phyloP scores from a whole-genome alignment of 2,888 invertebrate genomes.

The Barypeithes pellucidus region DNA sequence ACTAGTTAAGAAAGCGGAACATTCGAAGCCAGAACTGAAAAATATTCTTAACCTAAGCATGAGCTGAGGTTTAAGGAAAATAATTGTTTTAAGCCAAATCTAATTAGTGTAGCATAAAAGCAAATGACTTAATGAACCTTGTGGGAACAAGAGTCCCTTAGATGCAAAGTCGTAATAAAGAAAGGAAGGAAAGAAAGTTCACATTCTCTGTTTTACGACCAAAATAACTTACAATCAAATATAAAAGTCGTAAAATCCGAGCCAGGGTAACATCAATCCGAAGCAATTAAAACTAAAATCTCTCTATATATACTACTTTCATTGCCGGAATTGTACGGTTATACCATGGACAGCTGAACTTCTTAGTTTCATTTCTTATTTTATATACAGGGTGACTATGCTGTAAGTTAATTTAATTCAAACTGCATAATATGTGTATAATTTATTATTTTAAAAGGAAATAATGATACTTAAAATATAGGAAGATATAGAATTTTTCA shows the following conservation, averaged over 20 bases:
- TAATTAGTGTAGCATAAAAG: conserved; percentile 29
- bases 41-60: too few species aligned
- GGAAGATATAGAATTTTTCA: too few species aligned
- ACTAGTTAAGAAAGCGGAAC: too few species aligned
- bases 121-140: conserved; percentile 35
- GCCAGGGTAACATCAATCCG: conserved; percentile 30
- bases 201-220: conserved; percentile 51
- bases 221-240: conserved; percentile 50
- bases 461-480: too few species aligned
- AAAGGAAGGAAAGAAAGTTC: conserved; percentile 46
- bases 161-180: conserved; percentile 27
- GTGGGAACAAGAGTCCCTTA: conserved; percentile 21
- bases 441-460: too few species aligned
- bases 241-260: conserved; percentile 44
- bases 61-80: too few species aligned
- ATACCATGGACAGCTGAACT: conserved; percentile 25
- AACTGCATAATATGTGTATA: too few species aligned
- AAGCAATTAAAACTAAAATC: conserved; percentile 46
- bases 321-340: conserved; percentile 32
- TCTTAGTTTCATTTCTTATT: not conserved
- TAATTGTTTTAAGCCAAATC: conserved; percentile 10
- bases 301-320: conserved; percentile 40
- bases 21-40: too few species aligned
- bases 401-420: not conserved
- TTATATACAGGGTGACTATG: not conserved